Conservation (phyloP, 2,888 invertebrate genomes). For the Diaprepes abbreviatus region DNA sequence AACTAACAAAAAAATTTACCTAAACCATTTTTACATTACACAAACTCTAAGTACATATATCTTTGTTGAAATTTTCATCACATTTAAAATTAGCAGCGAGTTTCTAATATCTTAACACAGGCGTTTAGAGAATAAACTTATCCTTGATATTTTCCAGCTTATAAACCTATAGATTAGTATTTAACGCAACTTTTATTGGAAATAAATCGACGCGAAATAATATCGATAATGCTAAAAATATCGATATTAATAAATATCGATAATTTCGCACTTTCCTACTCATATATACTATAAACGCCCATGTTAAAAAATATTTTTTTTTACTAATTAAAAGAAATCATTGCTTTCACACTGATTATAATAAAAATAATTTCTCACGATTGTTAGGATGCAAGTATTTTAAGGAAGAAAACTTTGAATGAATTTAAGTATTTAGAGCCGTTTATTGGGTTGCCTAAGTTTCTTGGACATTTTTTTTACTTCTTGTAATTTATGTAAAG, state of each 20-base stretch:
- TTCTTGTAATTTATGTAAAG: conserved; percentile 48
- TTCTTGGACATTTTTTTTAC: conserved; percentile 21
- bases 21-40: not conserved
- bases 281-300: not conserved
- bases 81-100: not conserved
- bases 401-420: not conserved
- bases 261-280: not conserved
- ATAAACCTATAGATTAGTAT: too few species aligned
- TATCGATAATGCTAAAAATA: not conserved
- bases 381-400: not conserved
- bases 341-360: not conserved
- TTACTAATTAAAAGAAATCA: not conserved
- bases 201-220: too few species aligned
- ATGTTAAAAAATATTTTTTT: not conserved
- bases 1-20: too few species aligned
- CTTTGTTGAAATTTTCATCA: too few species aligned
- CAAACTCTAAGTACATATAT: too few species aligned
- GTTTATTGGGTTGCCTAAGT: not conserved
- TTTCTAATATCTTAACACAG: too few species aligned
- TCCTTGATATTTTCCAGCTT: too few species aligned
- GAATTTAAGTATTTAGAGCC: conserved; percentile 21
- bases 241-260: not conserved
- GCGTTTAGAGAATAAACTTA: not conserved
- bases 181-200: too few species aligned
- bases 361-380: not conserved